Evolutionary conservation across 2,888 invertebrate genomes (phyloP), one percentile per base, ranked within the genome.

Genomic region (Ischnura elegans): DNA sequence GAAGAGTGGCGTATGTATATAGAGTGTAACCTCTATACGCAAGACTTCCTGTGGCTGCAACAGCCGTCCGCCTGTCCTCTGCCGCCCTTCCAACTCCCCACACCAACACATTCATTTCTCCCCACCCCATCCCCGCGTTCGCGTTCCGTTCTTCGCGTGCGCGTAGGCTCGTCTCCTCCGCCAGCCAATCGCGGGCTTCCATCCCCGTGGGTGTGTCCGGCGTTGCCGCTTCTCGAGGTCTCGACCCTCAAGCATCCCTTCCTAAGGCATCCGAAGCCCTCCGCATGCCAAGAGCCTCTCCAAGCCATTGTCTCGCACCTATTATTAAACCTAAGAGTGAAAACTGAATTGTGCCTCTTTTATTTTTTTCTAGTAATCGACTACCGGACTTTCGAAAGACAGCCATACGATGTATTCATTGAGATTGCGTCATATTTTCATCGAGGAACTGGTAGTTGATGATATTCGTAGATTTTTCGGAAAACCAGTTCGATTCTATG

Each of bases 21-120:
- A 36, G 76, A 76, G 76, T 76, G 76, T 76, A 76, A 76, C 76
- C 76, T 76, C 36, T 36, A n/a, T n/a, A 76, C 76, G 76, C 13
- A 36, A 76, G 76, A 16, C 76, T 76, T 76, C 76, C n/a, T 76
- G 1, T 16, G n/a, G 76, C 3, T 1, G 29, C 61, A 19, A 19
- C 19, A 19, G n/a, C n/a, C 36, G 29, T 76, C 76, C 16, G 76
- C 16, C 76, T 36, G 16, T 36, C 36, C 36, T 76, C 36, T 0
- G 8, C 76, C 29, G 8, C 66, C 29, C 0, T n/a, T n/a, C n/a
- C n/a, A n/a, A n/a, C 21, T 4, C 8, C 76, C 13, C 4, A 0
- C 76, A 3, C 25, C 76, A 10, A 6, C 76, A 6, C 13, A 19
- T 25, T 3, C 29, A 6, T 29, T 21, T 6, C 21, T 4, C 8